phyloP scores from a whole-genome alignment of 2,113 vertebrate species.

The Sander lucioperca region DNA sequence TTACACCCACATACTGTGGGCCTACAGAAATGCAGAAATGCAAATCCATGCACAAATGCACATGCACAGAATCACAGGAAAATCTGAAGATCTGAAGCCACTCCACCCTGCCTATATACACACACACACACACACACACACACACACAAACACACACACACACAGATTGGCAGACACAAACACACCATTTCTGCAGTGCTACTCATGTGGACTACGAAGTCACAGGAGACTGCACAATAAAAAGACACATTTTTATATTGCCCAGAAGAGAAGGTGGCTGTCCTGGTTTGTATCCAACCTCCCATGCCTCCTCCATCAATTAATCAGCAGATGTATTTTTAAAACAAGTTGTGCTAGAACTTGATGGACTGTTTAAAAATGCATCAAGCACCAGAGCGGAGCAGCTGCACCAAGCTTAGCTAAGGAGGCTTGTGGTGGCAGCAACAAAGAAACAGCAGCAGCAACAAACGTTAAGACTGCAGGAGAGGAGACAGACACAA shows the following conservation, averaged over 20 bases:
- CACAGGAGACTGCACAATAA: constrained; percentile 38
- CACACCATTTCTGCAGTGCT: constrained; percentile 43
- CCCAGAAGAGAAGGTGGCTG: constrained; percentile 53
- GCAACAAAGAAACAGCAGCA: constrained; percentile 13
- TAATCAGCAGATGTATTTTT: constrained; percentile 86
- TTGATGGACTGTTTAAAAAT: constrained; percentile 86
- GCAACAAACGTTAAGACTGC: constrained; percentile 45
- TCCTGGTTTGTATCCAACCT: constrained; percentile 60
- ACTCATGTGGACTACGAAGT: constrained; percentile 31
- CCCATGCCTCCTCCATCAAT: constrained; percentile 77
- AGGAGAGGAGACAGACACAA: constrained; percentile 51
- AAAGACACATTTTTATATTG: constrained; percentile 43
- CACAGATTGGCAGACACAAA: constrained; percentile 14
- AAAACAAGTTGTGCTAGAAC: constrained; percentile 79
- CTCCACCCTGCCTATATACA: neutral
- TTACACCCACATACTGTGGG: constrained; percentile 31
- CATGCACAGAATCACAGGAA: neutral
- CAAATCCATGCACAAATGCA: constrained; percentile 37
- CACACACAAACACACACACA: constrained; percentile 16
- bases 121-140: constrained; percentile 20
- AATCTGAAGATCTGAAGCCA: constrained; percentile 14
- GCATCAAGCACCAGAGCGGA: constrained; percentile 72
- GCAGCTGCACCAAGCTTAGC: constrained; percentile 58
- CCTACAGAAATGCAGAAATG: constrained; percentile 5
- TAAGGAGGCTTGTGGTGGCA: constrained; percentile 46